Evolutionary conservation across 2,797 vertebrate species (phyloP).

Genomic region (Crenuchus spilurus): DNA sequence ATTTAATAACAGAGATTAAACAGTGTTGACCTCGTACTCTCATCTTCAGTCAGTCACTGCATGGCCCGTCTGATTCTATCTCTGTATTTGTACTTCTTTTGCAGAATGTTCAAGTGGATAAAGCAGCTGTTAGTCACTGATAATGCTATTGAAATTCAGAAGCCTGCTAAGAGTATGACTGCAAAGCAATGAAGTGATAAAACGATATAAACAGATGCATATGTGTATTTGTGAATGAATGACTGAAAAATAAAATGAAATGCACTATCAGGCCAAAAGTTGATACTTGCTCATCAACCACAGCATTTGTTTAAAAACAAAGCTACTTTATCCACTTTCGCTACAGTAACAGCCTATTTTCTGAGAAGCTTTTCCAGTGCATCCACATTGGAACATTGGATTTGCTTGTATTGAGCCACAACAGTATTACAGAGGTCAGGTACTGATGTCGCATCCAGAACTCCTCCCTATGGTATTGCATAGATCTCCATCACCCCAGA

Average conservation of each 20-base stretch:
- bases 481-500: too few species aligned
- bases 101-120: neutral
- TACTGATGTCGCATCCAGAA: too few species aligned
- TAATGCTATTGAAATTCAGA: neutral
- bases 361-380: too few species aligned
- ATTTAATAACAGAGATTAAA: constrained; percentile 19
- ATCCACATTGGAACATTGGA: too few species aligned
- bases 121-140: neutral
- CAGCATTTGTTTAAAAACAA: too few species aligned
- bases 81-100: neutral
- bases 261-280: too few species aligned
- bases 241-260: neutral
- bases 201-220: neutral
- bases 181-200: neutral
- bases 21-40: neutral
- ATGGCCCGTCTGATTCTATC: neutral
- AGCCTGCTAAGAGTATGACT: neutral
- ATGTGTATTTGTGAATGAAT: neutral
- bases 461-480: too few species aligned
- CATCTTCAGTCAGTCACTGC: neutral
- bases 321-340: too few species aligned
- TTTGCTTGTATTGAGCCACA: too few species aligned
- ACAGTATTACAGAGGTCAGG: too few species aligned
- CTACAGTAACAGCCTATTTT: too few species aligned
- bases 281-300: too few species aligned